phyloP scores from a whole-genome alignment of 1,140 invertebrate species.

The Drosophila lini region DNA sequence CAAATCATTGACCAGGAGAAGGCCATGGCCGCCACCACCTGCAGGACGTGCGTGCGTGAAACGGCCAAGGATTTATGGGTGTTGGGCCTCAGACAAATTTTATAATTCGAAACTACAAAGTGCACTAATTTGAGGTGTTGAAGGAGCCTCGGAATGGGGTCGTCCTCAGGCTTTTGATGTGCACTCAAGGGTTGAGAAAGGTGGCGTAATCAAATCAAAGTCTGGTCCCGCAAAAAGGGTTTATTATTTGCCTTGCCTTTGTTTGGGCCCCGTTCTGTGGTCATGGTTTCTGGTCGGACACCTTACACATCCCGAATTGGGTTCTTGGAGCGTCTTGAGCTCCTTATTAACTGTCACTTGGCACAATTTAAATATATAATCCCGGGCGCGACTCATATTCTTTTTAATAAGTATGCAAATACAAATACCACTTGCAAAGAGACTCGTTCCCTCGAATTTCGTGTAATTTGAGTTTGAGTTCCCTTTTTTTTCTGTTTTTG shows the following conservation, averaged over 20 bases:
- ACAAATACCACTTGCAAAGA: slow-evolving; percentile 45
- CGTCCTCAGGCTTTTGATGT: slow-evolving; percentile 71
- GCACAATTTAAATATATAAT: slow-evolving; percentile 73
- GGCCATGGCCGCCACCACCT: slow-evolving; percentile 8
- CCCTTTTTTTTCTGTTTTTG: slow-evolving; percentile 39
- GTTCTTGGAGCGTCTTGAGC: neutral
- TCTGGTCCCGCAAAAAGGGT: slow-evolving; percentile 20
- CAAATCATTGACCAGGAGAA: slow-evolving; percentile 69
- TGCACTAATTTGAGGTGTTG: slow-evolving; percentile 78
- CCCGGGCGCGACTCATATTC: slow-evolving; percentile 46
- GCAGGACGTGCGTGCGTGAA: slow-evolving; percentile 62
- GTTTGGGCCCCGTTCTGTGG: slow-evolving; percentile 32
- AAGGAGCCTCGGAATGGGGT: slow-evolving; percentile 19
- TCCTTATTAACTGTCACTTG: slow-evolving; percentile 65
- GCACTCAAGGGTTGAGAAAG: slow-evolving; percentile 67
- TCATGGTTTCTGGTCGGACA: slow-evolving; percentile 27
- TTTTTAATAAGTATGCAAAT: slow-evolving; percentile 81
- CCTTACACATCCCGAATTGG: slow-evolving; percentile 35
- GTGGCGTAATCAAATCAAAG: slow-evolving; percentile 76
- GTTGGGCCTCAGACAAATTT: slow-evolving; percentile 39
- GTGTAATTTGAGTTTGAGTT: slow-evolving; percentile 48
- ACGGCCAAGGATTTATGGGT: slow-evolving; percentile 51
- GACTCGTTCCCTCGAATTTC: slow-evolving; percentile 26
- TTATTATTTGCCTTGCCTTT: slow-evolving; percentile 38
- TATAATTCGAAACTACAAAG: slow-evolving; percentile 74